phyloP scores from a whole-genome alignment of 2,113 vertebrate species.

The Saguinus midas region DNA sequence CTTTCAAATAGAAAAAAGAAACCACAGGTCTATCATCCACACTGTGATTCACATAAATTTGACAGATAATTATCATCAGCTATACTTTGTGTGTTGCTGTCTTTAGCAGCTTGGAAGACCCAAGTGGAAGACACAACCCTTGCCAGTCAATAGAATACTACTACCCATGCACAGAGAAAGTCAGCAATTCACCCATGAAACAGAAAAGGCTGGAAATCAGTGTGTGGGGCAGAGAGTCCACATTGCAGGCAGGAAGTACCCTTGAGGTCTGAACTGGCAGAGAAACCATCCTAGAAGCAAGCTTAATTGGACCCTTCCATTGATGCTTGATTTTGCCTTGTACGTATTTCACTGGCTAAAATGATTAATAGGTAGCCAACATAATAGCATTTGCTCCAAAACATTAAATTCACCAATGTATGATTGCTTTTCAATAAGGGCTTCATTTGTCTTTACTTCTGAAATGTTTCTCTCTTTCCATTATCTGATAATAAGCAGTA shows the following conservation, averaged over 20 bases:
- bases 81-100: too few species aligned
- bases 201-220: fast-evolving
- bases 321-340: not conserved
- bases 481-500: fast-evolving
- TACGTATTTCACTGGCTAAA: not conserved
- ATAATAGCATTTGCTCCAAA: not conserved
- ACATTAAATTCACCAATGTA: not conserved
- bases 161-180: fast-evolving
- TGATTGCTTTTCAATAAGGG: not conserved
- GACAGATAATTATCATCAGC: not conserved
- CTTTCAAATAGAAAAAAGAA: not conserved
- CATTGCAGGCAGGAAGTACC: fast-evolving
- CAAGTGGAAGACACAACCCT: fast-evolving
- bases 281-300: not conserved
- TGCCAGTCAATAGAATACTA: fast-evolving
- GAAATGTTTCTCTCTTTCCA: not conserved
- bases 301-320: fast-evolving
- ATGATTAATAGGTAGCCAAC: fast-evolving
- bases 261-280: fast-evolving
- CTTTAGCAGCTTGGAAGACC: not conserved
- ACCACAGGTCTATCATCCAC: fast-evolving
- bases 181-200: fast-evolving
- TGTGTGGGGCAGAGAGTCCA: fast-evolving
- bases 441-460: not conserved
- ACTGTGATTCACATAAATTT: too few species aligned